phyloP scores from a whole-genome alignment of 2,888 invertebrate genomes.

The Lamellibrachia columna region DNA sequence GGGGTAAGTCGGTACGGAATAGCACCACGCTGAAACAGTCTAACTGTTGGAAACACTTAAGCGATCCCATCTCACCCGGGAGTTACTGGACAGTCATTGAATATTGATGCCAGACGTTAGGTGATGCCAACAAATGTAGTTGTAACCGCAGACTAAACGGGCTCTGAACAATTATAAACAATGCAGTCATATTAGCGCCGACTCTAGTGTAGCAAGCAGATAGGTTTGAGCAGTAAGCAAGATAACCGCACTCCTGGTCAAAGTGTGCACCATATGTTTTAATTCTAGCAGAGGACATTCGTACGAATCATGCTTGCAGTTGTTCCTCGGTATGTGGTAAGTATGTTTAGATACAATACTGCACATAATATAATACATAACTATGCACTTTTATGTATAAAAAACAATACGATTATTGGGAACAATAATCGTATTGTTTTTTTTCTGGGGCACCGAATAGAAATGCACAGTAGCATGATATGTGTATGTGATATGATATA shows the following conservation, averaged over 20 bases:
- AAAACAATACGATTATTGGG: too few species aligned
- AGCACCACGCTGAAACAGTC: not conserved
- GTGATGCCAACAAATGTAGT: not conserved
- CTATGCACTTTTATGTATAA: too few species aligned
- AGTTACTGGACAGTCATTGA: conserved; percentile 6
- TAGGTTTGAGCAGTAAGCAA: not conserved
- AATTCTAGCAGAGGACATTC: too few species aligned
- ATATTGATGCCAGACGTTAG: not conserved
- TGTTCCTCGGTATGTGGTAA: not conserved
- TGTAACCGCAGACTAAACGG: not conserved
- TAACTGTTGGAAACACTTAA: conserved; percentile 6
- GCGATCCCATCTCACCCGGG: not conserved
- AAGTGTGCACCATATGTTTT: not conserved
- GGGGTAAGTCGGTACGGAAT: conserved; percentile 16
- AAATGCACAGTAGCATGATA: too few species aligned
- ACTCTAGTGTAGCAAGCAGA: not conserved
- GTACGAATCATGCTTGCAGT: not conserved
- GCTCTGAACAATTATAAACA: not conserved
- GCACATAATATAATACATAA: too few species aligned
- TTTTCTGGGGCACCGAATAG: too few species aligned
- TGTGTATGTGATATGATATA: too few species aligned
- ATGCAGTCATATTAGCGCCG: not conserved
- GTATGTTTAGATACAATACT: not conserved
- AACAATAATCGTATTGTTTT: too few species aligned
- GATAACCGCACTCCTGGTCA: not conserved